phyloP scores from a whole-genome alignment of 2,888 invertebrate species.

The Ophion ellenae region DNA sequence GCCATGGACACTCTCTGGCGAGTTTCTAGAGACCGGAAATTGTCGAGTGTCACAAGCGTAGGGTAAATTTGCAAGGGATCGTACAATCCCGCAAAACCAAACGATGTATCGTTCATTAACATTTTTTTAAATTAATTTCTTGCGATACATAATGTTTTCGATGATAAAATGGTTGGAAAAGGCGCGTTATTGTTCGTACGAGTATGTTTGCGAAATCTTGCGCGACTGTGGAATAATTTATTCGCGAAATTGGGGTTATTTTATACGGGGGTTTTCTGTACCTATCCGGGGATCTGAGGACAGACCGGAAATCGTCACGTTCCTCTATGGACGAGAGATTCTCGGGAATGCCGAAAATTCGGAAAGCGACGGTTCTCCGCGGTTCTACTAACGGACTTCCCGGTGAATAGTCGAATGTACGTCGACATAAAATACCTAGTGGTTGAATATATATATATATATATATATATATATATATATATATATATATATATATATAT shows the following conservation, averaged over 20 bases:
- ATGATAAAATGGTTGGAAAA: not conserved
- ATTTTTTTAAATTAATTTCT: not conserved
- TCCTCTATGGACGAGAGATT: slow-evolving; percentile 8
- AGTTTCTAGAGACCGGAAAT: not conserved
- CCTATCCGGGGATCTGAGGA: not conserved
- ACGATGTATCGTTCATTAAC: too few relatives aligned
- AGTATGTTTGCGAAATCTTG: slow-evolving; percentile 1
- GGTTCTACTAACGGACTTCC: slow-evolving; percentile 29
- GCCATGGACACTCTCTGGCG: not conserved
- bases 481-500: slow-evolving; percentile 2
- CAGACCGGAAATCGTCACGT: slow-evolving; percentile 48
- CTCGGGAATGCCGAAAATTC: slow-evolving; percentile 40
- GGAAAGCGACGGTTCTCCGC: slow-evolving; percentile 47
- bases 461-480: not conserved
- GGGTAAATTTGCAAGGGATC: too few relatives aligned
- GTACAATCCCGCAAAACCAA: too few relatives aligned
- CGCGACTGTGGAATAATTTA: not conserved
- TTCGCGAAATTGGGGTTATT: slow-evolving; percentile 14
- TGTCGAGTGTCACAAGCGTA: not conserved
- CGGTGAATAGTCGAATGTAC: slow-evolving; percentile 29
- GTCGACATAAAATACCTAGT: slow-evolving; percentile 66
- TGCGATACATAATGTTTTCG: not conserved
- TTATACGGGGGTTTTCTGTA: not conserved
- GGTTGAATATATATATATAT: slow-evolving; percentile 19
- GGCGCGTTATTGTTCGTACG: not conserved